These are phyloP conservation scores for Halichoerus grypus DNA, from an alignment of 2,113 vertebrate genomes.

Conservation along the genomic window DNA sequence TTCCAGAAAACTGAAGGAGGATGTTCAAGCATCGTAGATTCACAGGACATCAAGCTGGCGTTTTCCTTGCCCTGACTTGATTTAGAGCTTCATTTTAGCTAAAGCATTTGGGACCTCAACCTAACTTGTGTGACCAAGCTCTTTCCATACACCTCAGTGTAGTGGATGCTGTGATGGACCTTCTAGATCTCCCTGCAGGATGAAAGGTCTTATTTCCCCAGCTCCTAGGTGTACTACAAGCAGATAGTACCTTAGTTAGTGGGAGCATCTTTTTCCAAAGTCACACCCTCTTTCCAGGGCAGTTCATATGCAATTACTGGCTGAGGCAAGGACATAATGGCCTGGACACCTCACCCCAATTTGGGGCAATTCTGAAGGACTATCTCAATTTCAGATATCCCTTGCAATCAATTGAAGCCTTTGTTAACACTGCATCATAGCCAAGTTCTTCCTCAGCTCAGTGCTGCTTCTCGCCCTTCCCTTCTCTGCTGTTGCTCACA, in stretches of 20 bases:
- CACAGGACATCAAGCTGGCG: neutral
- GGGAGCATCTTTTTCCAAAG: neutral
- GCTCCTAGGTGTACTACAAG: neutral
- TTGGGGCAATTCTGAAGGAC: neutral
- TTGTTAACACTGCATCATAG: neutral
- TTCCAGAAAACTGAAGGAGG: neutral
- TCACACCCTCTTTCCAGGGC: neutral
- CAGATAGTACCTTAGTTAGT: neutral
- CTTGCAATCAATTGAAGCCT: neutral
- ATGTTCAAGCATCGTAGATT: neutral
- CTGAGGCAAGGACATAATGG: neutral
- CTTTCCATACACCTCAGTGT: neutral
- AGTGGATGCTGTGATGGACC: neutral
- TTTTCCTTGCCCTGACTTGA: neutral
- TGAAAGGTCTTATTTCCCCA: neutral
- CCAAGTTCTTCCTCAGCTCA: too few species aligned
- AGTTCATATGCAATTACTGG: neutral
- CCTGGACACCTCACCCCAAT: neutral
- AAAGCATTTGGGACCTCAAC: neutral
- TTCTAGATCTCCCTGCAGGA: neutral
- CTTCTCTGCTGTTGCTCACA: neutral
- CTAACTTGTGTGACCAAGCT: neutral
- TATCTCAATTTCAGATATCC: neutral
- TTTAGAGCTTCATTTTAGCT: neutral
- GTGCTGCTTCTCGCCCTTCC: neutral